These are phyloP conservation scores for Megaceryle maxima DNA, from an alignment of 2,113 vertebrate species.

Conservation along the genomic window DNA sequence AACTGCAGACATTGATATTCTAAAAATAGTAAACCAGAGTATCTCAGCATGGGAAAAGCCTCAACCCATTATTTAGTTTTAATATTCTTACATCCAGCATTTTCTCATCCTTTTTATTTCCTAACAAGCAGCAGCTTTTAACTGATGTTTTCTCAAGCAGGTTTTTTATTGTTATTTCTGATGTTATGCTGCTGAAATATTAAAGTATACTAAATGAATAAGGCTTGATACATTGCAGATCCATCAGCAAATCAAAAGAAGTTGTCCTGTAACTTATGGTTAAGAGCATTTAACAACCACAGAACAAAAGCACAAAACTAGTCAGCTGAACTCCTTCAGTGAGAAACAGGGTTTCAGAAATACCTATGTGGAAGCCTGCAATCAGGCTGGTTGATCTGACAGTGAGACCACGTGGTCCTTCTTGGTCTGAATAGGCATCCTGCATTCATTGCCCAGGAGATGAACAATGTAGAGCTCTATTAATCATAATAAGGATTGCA, in stretches of 20 bases:
- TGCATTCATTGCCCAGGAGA: neutral
- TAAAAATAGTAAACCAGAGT: neutral
- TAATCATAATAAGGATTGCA: slow-evolving; percentile 42
- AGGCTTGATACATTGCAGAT: neutral
- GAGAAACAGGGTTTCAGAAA: neutral
- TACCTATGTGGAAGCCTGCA: neutral
- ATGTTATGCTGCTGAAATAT: neutral
- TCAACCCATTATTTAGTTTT: neutral
- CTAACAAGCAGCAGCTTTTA: neutral
- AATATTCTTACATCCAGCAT: neutral
- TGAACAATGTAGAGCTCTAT: slow-evolving; percentile 24
- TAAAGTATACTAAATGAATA: neutral
- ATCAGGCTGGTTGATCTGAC: neutral
- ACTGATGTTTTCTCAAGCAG: neutral
- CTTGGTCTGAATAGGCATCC: neutral
- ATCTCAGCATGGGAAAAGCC: neutral
- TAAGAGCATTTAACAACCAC: neutral
- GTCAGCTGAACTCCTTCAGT: neutral
- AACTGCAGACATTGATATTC: neutral
- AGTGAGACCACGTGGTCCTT: neutral
- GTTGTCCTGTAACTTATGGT: neutral
- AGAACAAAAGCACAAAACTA: neutral
- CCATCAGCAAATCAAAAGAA: neutral
- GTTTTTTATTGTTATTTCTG: neutral
- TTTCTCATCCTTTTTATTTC: neutral